phyloP scores from a whole-genome alignment of 2,113 vertebrate species.

The Corapipo altera region DNA sequence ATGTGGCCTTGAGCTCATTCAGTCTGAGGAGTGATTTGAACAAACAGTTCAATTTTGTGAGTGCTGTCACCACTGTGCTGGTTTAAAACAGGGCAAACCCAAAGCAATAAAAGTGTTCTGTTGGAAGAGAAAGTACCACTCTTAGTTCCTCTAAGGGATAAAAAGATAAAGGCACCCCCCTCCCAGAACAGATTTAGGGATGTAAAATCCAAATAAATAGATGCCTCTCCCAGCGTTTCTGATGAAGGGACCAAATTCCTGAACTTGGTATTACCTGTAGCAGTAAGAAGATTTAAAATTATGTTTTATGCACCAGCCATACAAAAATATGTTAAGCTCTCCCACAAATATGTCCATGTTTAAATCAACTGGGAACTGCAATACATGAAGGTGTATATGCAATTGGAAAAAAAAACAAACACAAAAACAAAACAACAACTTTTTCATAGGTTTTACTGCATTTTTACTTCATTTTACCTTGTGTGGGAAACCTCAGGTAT shows the following conservation, averaged over 20 bases:
- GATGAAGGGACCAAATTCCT: neutral
- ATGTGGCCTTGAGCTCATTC: neutral
- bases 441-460: neutral
- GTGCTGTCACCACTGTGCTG: neutral
- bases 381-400: neutral
- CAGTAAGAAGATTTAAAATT: neutral
- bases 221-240: neutral
- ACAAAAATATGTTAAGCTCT: neutral
- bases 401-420: rapidly evolving
- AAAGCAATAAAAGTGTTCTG: neutral
- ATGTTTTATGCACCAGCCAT: neutral
- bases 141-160: neutral
- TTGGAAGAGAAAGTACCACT: neutral
- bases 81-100: neutral
- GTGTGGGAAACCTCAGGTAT: neutral
- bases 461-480: neutral
- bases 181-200: neutral
- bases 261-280: neutral
- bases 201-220: neutral
- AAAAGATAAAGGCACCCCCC: neutral
- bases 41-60: neutral
- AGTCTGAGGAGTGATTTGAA: neutral
- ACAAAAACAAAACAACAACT: no score
- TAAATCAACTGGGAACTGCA: neutral
- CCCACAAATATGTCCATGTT: neutral